phyloP scores from a whole-genome alignment of 1,140 invertebrate genomes.

The Rhyzopertha dominica region DNA sequence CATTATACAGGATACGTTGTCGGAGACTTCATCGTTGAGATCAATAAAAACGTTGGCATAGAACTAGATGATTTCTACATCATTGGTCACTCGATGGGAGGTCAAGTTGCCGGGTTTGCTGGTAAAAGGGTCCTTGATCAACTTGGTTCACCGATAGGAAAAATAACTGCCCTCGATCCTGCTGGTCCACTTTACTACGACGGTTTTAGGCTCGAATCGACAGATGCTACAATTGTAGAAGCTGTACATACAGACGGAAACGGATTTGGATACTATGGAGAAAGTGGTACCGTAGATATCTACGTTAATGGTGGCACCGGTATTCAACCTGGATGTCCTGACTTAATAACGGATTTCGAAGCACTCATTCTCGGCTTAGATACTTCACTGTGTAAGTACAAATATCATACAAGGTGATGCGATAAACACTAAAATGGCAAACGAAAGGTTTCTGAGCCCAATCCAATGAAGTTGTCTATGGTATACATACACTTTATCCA shows the following conservation, averaged over 20 bases:
- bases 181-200: conserved; percentile 44
- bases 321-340: conserved; percentile 77
- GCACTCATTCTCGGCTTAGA: too few species aligned
- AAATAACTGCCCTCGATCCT: conserved; percentile 17
- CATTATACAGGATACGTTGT: conserved; percentile 35
- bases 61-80: conserved; percentile 15
- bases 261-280: conserved; percentile 61
- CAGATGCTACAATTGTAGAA: conserved; percentile 82
- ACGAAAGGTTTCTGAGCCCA: too few species aligned
- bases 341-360: too few species aligned
- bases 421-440: too few species aligned
- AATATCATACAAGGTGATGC: too few species aligned
- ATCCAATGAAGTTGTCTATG: too few species aligned
- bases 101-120: conserved; percentile 14
- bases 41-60: conserved; percentile 30
- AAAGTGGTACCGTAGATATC: conserved; percentile 80
- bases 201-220: conserved; percentile 31
- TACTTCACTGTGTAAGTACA: too few species aligned
- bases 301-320: conserved; percentile 73
- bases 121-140: background rate
- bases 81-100: conserved; percentile 13
- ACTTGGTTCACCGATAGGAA: background rate
- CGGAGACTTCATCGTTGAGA: conserved; percentile 40
- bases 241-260: conserved; percentile 86
- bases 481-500: too few species aligned